A percentile compares a stretch with the other conserved stretches of the same genome.
These are phyloP conservation scores for Oxygymnocypris stewartii DNA, from an alignment of 2,113 vertebrate genomes.

Conservation along the genomic window DNA sequence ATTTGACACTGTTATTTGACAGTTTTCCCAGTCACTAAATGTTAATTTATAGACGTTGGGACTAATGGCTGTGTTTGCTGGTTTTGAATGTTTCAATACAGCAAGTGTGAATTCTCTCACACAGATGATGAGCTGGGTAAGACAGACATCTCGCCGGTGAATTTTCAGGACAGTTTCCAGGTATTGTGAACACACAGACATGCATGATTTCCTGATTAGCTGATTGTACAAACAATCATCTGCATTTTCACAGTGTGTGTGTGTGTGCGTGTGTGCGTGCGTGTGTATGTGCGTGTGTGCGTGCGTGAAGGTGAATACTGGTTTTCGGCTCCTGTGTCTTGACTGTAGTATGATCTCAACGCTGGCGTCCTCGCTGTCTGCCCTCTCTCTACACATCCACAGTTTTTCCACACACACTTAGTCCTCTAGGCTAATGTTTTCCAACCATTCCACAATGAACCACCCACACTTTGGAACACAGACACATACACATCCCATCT, in stretches of 20 bases:
- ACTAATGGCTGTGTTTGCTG: neutral
- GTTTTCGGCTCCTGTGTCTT: slow-evolving; percentile 7
- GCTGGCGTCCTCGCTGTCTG: slow-evolving; percentile 40
- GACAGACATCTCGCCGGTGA: slow-evolving; percentile 82
- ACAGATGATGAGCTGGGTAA: slow-evolving; percentile 91
- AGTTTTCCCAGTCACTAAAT: neutral
- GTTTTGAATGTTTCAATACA: slow-evolving; percentile 13
- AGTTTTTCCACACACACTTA: slow-evolving; percentile 22
- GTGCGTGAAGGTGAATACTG: neutral
- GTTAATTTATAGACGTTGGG: neutral
- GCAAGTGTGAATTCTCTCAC: slow-evolving; percentile 59
- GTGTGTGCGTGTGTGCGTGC: slow-evolving; percentile 17
- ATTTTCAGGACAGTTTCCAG: slow-evolving; percentile 85
- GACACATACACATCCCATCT: neutral
- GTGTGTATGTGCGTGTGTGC: neutral
- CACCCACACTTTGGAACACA: slow-evolving; percentile 28
- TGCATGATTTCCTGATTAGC: neutral
- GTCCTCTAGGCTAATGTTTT: slow-evolving; percentile 33
- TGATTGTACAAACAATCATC: slow-evolving; percentile 14
- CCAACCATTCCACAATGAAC: slow-evolving; percentile 28
- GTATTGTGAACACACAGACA: slow-evolving; percentile 18
- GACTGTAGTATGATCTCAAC: slow-evolving; percentile 19
- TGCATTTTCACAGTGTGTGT: slow-evolving; percentile 29
- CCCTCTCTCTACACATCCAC: slow-evolving; percentile 23
- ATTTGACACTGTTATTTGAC: neutral